Percentiles rank a stretch among this genome's conserved stretches.
phyloP scores from a whole-genome alignment of 2,113 vertebrate species.

The Martes martes region DNA sequence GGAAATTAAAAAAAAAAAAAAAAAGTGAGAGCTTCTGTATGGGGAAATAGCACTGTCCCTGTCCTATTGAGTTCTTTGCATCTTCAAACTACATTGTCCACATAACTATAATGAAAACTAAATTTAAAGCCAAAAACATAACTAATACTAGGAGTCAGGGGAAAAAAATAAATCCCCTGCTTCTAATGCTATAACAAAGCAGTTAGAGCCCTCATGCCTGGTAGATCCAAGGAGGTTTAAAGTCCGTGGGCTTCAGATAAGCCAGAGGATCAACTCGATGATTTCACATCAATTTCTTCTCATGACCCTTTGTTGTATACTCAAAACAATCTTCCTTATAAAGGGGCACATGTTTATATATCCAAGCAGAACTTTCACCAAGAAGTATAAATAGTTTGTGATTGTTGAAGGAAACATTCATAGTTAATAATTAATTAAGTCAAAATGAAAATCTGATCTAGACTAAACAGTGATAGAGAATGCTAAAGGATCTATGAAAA shows the following conservation, averaged over 20 bases:
- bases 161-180: background rate
- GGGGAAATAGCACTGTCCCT: rapidly evolving
- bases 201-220: background rate
- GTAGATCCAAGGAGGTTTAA: background rate
- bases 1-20: background rate
- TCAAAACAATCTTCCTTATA: background rate
- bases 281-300: background rate
- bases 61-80: background rate
- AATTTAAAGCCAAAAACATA: background rate
- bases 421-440: slow-evolving; percentile 48
- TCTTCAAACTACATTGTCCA: background rate
- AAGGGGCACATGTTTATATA: background rate
- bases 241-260: background rate
- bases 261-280: background rate
- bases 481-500: background rate
- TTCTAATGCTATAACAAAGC: background rate
- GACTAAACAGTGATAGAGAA: background rate
- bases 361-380: background rate
- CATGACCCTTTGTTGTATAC: background rate
- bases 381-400: slow-evolving; percentile 18
- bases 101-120: background rate
- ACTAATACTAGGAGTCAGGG: background rate
- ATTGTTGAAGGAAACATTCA: background rate
- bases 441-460: slow-evolving; percentile 21
- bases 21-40: rapidly evolving